These are phyloP conservation scores for Andrena trimmerana DNA, from an alignment of 2,888 invertebrate genomes.

Conservation along the genomic window DNA sequence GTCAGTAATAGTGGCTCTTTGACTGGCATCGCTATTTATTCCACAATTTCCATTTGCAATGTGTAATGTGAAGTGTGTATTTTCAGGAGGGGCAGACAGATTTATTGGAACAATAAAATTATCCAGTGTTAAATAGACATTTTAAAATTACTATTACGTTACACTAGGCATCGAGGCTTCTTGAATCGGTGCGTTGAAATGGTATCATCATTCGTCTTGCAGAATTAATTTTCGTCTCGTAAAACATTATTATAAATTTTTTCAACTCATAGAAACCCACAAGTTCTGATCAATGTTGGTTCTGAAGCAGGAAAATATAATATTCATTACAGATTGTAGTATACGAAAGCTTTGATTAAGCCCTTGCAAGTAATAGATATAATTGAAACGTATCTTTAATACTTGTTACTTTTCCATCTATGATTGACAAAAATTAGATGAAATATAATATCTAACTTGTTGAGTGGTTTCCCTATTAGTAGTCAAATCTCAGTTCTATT, in stretches of 20 bases:
- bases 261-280: background rate
- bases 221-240: background rate
- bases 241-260: background rate
- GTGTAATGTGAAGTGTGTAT: background rate
- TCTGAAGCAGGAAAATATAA: background rate
- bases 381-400: too few species aligned
- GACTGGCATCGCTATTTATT: conserved; percentile 11
- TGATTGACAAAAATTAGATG: too few species aligned
- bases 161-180: background rate
- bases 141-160: background rate
- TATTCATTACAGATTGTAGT: background rate
- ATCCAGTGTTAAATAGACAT: background rate
- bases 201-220: background rate
- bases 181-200: background rate
- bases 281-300: background rate
- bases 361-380: too few species aligned
- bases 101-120: background rate
- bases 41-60: background rate
- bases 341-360: too few species aligned
- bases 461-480: background rate
- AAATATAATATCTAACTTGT: conserved; percentile 14
- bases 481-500: background rate
- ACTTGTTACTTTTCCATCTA: too few species aligned
- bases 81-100: background rate
- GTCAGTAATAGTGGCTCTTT: conserved; percentile 3